Evolutionary conservation across 2,113 vertebrate species (phyloP).

Genomic region (Oryzias javanicus): DNA sequence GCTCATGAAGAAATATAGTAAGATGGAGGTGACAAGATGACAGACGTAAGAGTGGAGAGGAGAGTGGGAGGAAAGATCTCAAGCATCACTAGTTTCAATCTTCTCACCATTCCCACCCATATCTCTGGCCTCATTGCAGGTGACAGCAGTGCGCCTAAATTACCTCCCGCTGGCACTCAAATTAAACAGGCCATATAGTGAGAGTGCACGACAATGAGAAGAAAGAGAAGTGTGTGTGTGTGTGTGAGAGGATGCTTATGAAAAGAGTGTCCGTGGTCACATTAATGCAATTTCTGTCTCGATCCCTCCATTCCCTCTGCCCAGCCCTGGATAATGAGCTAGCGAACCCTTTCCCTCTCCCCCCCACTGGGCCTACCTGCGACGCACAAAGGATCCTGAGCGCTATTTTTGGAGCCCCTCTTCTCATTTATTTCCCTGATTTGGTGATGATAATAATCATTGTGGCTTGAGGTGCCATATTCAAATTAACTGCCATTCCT

Average conservation of each 20-base stretch:
- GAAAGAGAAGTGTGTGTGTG: conserved; percentile 24
- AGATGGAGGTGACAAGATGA: conserved; percentile 52
- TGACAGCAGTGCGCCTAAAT: conserved; percentile 79
- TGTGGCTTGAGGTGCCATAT: conserved; percentile 83
- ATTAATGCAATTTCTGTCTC: conserved; percentile 75
- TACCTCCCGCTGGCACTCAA: conserved; percentile 78
- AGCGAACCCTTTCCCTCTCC: conserved; percentile 42
- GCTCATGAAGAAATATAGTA: conserved; percentile 52
- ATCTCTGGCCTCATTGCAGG: conserved; percentile 65
- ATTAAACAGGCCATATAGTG: conserved; percentile 69
- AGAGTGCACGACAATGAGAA: conserved; percentile 38
- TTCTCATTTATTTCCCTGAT: conserved; percentile 85
- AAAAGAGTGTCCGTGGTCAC: conserved; percentile 72
- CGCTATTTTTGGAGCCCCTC: conserved; percentile 81
- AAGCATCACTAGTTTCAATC: conserved; percentile 63
- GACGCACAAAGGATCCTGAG: conserved; percentile 75
- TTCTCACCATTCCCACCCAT: conserved; percentile 48
- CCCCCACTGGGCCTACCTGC: conserved; percentile 77
- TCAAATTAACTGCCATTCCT: conserved; percentile 84
- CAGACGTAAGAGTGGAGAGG: conserved; percentile 12
- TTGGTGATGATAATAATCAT: conserved; percentile 84
- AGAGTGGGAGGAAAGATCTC: conserved; percentile 57
- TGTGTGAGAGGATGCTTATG: conserved; percentile 37
- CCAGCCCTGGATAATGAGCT: conserved; percentile 73
- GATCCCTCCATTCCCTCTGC: conserved; percentile 63